These are phyloP conservation scores for Rhabdornis inornatus DNA, from an alignment of 2,113 vertebrate genomes.

Conservation along the genomic window DNA sequence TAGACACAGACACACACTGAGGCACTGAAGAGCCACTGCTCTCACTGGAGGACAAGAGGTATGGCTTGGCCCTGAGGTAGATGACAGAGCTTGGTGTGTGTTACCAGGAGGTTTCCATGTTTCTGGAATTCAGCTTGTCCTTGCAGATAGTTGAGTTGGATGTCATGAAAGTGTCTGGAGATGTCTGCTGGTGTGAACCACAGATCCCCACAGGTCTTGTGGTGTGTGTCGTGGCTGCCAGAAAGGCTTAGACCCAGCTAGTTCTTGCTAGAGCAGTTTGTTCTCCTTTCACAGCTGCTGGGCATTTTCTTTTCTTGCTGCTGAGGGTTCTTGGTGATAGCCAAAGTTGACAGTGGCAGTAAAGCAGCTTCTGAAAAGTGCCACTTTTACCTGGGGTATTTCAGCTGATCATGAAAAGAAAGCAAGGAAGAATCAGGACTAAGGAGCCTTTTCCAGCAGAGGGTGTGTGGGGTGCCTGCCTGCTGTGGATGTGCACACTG, in stretches of 20 bases:
- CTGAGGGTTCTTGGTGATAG: neutral
- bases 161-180: neutral
- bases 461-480: neutral
- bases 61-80: accelerated
- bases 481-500: accelerated
- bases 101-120: accelerated
- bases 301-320: neutral
- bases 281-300: neutral
- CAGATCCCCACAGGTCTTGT: neutral
- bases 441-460: neutral
- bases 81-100: neutral
- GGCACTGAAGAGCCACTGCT: neutral
- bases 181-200: neutral
- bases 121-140: neutral
- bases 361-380: neutral
- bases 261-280: neutral
- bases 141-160: neutral
- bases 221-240: neutral
- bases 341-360: neutral
- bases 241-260: neutral
- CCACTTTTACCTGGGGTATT: neutral
- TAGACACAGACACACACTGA: neutral
- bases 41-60: neutral
- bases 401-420: neutral
- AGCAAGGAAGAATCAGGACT: neutral